phyloP scores from a whole-genome alignment of 2,888 invertebrate species.

The Corbicula japonica region DNA sequence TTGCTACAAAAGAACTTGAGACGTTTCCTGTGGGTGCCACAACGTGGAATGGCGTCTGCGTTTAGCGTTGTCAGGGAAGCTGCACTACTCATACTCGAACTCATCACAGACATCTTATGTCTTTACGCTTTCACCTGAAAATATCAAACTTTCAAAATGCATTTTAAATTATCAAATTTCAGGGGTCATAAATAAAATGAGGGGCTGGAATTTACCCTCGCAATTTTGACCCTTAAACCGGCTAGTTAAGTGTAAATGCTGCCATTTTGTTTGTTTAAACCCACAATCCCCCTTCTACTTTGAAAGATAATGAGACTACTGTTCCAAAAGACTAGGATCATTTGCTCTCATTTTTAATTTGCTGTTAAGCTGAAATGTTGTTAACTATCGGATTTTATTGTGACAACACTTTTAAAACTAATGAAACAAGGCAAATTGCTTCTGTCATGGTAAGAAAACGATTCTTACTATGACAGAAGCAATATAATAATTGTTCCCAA shows the following conservation, averaged over 20 bases:
- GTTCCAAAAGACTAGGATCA: too few species aligned
- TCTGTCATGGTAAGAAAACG: too few species aligned
- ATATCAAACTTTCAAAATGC: background rate
- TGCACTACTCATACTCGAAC: constrained; percentile 2
- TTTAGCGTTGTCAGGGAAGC: constrained; percentile 56
- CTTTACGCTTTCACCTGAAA: background rate
- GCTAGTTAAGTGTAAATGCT: background rate
- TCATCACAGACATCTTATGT: constrained; percentile 23
- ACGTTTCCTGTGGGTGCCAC: constrained; percentile 61
- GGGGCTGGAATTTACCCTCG: background rate
- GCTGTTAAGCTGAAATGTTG: too few species aligned
- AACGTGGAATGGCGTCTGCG: constrained; percentile 58
- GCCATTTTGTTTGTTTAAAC: background rate
- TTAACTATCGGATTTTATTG: too few species aligned
- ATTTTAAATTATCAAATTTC: background rate
- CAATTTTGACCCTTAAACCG: background rate
- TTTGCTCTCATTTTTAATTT: too few species aligned
- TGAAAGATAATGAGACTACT: too few species aligned
- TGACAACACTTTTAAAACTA: too few species aligned
- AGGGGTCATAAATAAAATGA: background rate
- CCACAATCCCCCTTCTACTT: too few species aligned
- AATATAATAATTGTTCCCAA: too few species aligned
- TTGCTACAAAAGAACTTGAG: constrained; percentile 66
- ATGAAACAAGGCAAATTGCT: too few species aligned
- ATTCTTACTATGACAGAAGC: too few species aligned